Conservation (phyloP, 2,113 vertebrate genomes). For the Saiga tatarica region DNA sequence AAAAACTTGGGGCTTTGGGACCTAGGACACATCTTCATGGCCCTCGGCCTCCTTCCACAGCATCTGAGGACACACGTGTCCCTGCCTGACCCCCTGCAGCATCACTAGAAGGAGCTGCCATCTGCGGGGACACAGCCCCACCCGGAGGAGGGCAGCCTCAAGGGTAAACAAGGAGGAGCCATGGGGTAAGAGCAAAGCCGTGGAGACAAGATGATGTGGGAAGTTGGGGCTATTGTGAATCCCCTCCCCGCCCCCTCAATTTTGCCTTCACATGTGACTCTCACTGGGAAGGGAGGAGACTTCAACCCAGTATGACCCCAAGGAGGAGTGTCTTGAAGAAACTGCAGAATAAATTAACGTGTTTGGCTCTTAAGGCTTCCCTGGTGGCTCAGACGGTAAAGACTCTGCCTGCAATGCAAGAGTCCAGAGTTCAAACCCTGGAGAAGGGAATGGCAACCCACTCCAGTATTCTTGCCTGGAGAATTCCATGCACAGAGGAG, state of each 20-base stretch:
- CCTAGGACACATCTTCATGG: background rate
- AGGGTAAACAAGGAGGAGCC: background rate
- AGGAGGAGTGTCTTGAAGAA: background rate
- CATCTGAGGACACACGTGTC: rapidly evolving
- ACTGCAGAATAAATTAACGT: background rate
- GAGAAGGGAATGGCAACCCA: background rate
- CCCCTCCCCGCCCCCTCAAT: background rate
- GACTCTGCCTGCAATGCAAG: background rate
- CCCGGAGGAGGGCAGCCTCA: rapidly evolving
- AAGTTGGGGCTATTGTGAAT: background rate
- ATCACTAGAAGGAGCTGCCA: background rate
- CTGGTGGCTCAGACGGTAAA: background rate
- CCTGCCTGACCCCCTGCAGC: background rate
- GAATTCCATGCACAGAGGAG: background rate
- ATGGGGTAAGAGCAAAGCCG: background rate
- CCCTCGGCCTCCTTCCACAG: background rate
- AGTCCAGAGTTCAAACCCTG: background rate
- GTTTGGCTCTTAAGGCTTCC: background rate
- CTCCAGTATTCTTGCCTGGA: background rate
- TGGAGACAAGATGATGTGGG: background rate
- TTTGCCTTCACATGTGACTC: background rate
- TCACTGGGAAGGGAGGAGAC: background rate
- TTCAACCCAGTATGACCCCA: background rate
- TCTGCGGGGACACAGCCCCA: background rate
- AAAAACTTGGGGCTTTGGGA: background rate